phyloP scores from a whole-genome alignment of 2,888 invertebrate genomes.

The Ectobius pallidus region DNA sequence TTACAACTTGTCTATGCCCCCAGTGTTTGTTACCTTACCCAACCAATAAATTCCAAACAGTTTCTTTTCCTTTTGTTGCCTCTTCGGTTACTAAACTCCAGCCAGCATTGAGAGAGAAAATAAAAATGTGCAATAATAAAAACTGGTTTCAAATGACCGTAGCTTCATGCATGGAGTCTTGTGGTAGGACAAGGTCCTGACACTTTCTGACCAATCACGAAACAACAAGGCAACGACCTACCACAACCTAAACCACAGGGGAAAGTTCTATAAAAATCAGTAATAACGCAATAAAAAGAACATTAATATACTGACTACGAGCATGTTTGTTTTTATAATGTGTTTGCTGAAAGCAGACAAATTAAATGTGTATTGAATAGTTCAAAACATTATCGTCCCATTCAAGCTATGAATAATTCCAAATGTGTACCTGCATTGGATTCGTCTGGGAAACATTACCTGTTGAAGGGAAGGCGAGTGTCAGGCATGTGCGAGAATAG shows the following conservation, averaged over 20 bases:
- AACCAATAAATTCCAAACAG: not conserved
- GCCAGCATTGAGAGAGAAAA: not conserved
- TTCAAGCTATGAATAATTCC: too few species aligned
- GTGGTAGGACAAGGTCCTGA: not conserved
- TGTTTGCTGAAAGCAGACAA: too few species aligned
- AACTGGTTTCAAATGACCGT: constrained; percentile 19
- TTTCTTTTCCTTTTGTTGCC: not conserved
- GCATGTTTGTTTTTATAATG: not conserved
- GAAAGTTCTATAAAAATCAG: not conserved
- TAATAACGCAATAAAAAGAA: too few species aligned
- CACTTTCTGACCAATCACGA: constrained; percentile 1
- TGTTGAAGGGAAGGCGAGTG: too few species aligned
- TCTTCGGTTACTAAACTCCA: not conserved
- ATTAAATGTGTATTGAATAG: too few species aligned
- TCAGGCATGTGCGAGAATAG: too few species aligned
- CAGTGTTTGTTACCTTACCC: constrained; percentile 4
- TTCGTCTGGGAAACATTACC: too few species aligned
- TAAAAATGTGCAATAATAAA: constrained; percentile 16
- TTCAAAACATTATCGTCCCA: too few species aligned
- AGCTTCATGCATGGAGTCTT: not conserved
- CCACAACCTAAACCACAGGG: constrained; percentile 17
- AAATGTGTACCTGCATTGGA: too few species aligned
- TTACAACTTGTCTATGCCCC: not conserved
- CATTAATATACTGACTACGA: too few species aligned
- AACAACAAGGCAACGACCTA: constrained; percentile 4